Conservation (phyloP, 2,113 vertebrate genomes). For the Oceanodroma tethys region DNA sequence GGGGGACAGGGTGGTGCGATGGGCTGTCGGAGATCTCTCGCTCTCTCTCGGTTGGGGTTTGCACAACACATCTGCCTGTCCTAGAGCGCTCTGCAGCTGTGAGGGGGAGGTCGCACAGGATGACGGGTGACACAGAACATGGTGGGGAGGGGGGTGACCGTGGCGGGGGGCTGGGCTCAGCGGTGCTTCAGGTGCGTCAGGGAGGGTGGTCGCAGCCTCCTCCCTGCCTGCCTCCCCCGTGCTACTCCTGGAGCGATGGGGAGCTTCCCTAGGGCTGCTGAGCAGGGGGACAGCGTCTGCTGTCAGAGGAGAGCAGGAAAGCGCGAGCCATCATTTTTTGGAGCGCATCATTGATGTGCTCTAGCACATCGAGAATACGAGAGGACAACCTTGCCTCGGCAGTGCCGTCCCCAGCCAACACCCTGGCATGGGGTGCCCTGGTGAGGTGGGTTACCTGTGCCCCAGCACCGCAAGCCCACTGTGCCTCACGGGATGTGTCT, state of each 20-base stretch:
- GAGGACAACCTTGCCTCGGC: not conserved
- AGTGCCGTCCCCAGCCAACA: not conserved
- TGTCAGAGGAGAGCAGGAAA: not conserved
- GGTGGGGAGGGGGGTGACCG: not conserved
- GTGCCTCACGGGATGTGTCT: fast-evolving
- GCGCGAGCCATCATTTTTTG: not conserved
- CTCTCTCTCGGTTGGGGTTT: not conserved
- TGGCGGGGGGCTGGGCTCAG: not conserved
- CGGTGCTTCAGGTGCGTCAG: not conserved
- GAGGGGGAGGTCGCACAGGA: not conserved
- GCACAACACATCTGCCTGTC: not conserved
- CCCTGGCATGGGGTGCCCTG: fast-evolving
- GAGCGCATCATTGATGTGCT: not conserved
- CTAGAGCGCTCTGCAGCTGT: not conserved
- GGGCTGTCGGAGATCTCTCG: not conserved
- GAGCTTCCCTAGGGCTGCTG: not conserved
- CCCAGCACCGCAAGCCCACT: fast-evolving
- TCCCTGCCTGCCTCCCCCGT: not conserved
- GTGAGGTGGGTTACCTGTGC: not conserved
- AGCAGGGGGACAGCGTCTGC: not conserved
- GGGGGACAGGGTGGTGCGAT: fast-evolving
- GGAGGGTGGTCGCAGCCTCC: not conserved
- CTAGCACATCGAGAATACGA: not conserved
- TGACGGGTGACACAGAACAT: not conserved
- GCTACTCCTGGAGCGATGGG: fast-evolving